Conservation (phyloP, 1,140 invertebrate species). For the Pseudomyrmex sp. region DNA sequence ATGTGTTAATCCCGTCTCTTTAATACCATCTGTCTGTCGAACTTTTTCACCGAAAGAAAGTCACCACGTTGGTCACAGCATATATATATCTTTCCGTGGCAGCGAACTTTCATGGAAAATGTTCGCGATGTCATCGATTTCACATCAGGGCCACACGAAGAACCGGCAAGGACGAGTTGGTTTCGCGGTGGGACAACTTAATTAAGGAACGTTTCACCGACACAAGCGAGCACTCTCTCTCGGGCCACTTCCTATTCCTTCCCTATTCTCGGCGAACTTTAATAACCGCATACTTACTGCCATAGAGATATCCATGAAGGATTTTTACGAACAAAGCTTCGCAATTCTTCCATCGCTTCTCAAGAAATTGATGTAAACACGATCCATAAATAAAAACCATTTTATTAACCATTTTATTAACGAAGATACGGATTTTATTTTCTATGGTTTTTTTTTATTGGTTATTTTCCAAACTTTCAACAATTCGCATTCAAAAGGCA, state of each 20-base stretch:
- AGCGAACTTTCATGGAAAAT: not conserved
- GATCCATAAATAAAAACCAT: not conserved
- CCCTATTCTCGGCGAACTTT: slow-evolving; percentile 6
- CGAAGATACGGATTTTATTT: not conserved
- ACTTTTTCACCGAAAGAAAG: slow-evolving; percentile 52
- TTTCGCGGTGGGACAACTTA: slow-evolving; percentile 59
- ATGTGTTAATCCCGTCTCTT: not conserved
- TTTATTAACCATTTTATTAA: not conserved
- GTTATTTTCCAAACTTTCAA: not conserved
- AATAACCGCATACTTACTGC: slow-evolving; percentile 47
- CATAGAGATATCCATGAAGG: not conserved
- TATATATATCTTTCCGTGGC: not conserved
- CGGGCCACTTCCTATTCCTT: not conserved
- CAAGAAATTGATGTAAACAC: not conserved
- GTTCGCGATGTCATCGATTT: slow-evolving; percentile 58
- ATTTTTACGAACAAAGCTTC: not conserved
- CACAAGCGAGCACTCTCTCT: not conserved
- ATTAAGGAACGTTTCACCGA: slow-evolving; percentile 60
- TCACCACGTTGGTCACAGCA: not conserved
- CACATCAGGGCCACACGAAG: slow-evolving; percentile 47
- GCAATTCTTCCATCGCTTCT: not conserved
- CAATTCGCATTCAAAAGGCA: not conserved
- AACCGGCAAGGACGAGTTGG: slow-evolving; percentile 35
- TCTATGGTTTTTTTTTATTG: not conserved
- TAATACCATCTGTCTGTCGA: slow-evolving; percentile 14